Evolutionary conservation across 2,797 vertebrate genomes (phyloP), one percentile per base, ranked within the genome.

Genomic region (Cephalopachus bancanus): DNA sequence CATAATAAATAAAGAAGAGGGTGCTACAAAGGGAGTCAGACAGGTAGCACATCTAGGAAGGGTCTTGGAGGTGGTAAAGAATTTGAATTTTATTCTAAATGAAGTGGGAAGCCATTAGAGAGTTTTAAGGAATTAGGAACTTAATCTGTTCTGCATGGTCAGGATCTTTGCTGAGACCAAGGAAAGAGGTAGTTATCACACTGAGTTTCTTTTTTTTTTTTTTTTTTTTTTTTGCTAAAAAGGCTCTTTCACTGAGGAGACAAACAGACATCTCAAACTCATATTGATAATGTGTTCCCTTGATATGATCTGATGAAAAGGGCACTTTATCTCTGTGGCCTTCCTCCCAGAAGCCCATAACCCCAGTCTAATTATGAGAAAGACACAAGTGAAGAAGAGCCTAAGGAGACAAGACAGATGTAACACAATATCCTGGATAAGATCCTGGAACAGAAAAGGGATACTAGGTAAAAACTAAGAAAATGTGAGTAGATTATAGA

Each of bases 21-120:
- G 3, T 57, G 15, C 53, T 78, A 62, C 4, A 71, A 44, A 10
- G 15, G 17, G 65, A 5, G 0, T 37, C 55, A 28, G 22, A 76
- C 20, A 57, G 33, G 28, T 14, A 72, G n/a, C 14, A 64, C 19
- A 7, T 9, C 59, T 10, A 53, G 20, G 14, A 75, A 12, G 7
- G 10, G 15, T 44, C n/a, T 75, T 76, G 2, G 60, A 74, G 67
- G 7, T 60, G 72, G 4, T 44, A 57, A 80, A 49, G 26, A 79
- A 84, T 55, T 60, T 59, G 2, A 16, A 93, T 86, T 79, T 91
- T 85, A 75, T 83, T 84, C 59, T 65, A 67, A 87, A 71, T 57
- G 12, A 10, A 67, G 9, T 67, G 10, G 51, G 44, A 72, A 83
- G 10, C 7, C 33, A 64, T 9, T 69, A 8, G 3, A 55, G 51